Evolutionary conservation across 37 sponge, comb jelly and placozoan genomes (phyloP).

Genomic region (Amphimedon queenslandica): DNA sequence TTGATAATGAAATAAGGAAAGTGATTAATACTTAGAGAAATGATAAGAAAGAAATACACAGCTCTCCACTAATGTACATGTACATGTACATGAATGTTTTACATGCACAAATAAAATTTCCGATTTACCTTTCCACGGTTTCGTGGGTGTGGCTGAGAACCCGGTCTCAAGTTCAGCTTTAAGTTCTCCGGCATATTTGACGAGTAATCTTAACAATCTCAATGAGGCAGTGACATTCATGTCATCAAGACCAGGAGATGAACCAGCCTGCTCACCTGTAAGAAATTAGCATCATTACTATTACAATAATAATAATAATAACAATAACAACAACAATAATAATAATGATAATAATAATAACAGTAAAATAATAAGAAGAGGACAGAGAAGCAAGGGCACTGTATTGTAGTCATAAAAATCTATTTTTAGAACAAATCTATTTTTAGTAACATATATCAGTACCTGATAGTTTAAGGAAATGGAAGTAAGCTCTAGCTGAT

Average conservation of each 20-base stretch:
- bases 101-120: neutral
- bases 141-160: conserved; percentile 74
- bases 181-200: conserved; percentile 85
- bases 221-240: conserved; percentile 91
- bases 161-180: conserved; percentile 77
- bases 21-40: neutral
- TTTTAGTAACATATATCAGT: no score
- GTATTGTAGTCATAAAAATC: no score
- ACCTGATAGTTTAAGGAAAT: conserved; percentile 77
- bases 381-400: no score
- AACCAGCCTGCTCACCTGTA: conserved; percentile 6
- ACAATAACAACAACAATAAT: neutral
- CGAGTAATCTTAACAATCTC: conserved; percentile 76
- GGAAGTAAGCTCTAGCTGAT: conserved; percentile 86
- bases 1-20: no score
- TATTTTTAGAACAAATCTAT: no score
- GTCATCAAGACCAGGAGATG: conserved; percentile 69
- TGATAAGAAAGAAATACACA: neutral
- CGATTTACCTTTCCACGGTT: conserved; percentile 86
- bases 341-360: neutral
- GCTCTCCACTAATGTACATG: conserved; percentile 4
- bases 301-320: neutral
- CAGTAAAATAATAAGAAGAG: no score
- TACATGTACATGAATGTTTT: neutral
- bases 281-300: no score